phyloP scores from a whole-genome alignment of 2,113 vertebrate species.

The Oxygymnocypris stewartii region DNA sequence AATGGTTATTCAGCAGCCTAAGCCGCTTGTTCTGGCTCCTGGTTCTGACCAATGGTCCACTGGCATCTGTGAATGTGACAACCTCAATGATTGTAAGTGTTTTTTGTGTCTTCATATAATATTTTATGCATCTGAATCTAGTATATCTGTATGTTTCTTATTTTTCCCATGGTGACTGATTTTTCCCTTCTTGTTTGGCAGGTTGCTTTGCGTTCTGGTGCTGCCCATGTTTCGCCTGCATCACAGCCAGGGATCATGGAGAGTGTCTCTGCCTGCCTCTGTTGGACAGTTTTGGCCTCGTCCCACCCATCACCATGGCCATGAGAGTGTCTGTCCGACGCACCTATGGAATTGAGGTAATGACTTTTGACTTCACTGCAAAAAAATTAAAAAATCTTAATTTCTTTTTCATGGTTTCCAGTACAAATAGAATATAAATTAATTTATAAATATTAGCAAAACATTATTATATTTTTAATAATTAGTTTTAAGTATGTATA shows the following conservation, averaged over 20 bases:
- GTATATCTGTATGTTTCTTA: background rate
- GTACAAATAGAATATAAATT: background rate
- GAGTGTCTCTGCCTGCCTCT: conserved; percentile 72
- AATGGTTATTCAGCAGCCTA: conserved; percentile 53
- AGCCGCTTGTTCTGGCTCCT: conserved; percentile 25
- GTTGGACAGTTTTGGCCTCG: conserved; percentile 62
- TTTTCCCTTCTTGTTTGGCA: conserved; percentile 24
- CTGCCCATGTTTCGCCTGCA: conserved; percentile 69
- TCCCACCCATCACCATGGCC: conserved; percentile 53
- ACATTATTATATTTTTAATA: too few species aligned
- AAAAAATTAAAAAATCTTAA: background rate
- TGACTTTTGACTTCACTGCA: background rate
- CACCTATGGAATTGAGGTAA: conserved; percentile 49
- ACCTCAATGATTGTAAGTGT: conserved; percentile 49
- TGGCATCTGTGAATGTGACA: conserved; percentile 51
- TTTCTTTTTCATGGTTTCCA: background rate
- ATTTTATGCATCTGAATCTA: background rate
- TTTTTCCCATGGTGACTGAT: background rate
- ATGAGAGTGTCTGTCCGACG: conserved; percentile 53
- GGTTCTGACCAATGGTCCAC: conserved; percentile 44
- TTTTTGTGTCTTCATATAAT: background rate
- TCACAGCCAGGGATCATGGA: conserved; percentile 56
- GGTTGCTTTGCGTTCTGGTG: conserved; percentile 74
- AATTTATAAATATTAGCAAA: background rate
- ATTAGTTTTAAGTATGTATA: too few species aligned